Evolutionary conservation across 1,140 invertebrate species (phyloP).

Genomic region (Anoplolepis gracilipes): DNA sequence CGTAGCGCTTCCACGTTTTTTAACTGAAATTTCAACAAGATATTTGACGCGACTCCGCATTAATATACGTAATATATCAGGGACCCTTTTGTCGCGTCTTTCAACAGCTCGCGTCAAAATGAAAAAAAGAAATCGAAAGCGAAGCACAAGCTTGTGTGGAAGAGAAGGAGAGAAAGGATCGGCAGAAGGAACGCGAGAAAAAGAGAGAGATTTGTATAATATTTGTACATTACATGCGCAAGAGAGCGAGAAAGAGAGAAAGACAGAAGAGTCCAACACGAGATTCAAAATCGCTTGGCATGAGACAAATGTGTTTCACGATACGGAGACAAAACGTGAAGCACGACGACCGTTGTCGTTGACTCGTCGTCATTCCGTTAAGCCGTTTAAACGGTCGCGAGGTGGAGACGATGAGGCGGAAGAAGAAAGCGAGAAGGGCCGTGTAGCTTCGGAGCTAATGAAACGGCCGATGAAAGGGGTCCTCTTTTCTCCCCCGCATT

Average conservation of each 20-base stretch:
- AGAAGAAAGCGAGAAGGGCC: slow-evolving; percentile 57
- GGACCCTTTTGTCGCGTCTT: slow-evolving; percentile 78
- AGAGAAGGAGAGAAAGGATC: slow-evolving; percentile 40
- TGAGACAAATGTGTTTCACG: slow-evolving; percentile 73
- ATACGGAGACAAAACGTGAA: slow-evolving; percentile 71
- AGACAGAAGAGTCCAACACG: slow-evolving; percentile 47
- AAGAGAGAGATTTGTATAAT: slow-evolving; percentile 39
- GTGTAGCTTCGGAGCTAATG: slow-evolving; percentile 68
- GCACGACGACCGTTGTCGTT: neutral
- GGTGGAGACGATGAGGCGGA: slow-evolving; percentile 45
- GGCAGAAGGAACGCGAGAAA: slow-evolving; percentile 2
- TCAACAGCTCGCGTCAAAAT: slow-evolving; percentile 70
- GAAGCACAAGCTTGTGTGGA: slow-evolving; percentile 21
- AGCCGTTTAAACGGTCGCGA: slow-evolving; percentile 63
- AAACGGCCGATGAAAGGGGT: slow-evolving; percentile 67
- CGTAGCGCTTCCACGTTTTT: slow-evolving; percentile 4
- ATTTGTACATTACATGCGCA: slow-evolving; percentile 58
- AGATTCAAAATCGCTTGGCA: slow-evolving; percentile 70
- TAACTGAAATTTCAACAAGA: slow-evolving; percentile 31
- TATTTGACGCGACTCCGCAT: slow-evolving; percentile 61
- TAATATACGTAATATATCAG: slow-evolving; percentile 82
- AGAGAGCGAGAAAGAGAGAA: neutral
- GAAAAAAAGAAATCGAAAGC: slow-evolving; percentile 66
- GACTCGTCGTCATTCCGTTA: slow-evolving; percentile 70
- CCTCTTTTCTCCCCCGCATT: slow-evolving; percentile 63